These are phyloP conservation scores for Tychaedon coryphoeus DNA, from an alignment of 2,113 vertebrate genomes.

Conservation along the genomic window DNA sequence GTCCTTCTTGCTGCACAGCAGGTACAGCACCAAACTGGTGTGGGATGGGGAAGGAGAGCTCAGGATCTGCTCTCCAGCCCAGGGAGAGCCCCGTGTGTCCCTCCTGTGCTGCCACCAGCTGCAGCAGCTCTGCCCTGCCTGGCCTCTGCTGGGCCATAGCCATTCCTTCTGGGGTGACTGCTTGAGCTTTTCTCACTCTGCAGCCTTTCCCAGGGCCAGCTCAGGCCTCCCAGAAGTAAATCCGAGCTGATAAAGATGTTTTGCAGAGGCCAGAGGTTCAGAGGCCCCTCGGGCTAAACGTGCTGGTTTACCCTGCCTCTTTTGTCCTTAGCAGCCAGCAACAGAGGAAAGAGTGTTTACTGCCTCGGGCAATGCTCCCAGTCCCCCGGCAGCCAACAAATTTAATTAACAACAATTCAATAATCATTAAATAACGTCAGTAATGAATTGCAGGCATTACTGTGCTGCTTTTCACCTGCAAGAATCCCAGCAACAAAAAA, in stretches of 20 bases:
- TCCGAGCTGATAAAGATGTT: neutral
- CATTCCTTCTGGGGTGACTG: neutral
- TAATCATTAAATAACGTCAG: neutral
- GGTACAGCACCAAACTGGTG: rapidly evolving
- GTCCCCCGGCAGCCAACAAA: neutral
- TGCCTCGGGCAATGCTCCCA: neutral
- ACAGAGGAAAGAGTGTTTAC: neutral
- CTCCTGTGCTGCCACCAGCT: neutral
- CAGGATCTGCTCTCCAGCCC: rapidly evolving
- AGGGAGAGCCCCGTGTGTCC: neutral
- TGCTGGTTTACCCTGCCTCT: neutral
- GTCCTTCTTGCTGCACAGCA: neutral
- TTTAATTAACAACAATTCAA: neutral
- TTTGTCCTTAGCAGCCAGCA: neutral
- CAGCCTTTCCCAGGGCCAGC: neutral
- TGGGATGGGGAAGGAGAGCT: neutral
- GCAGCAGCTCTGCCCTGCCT: neutral
- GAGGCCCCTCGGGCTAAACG: neutral
- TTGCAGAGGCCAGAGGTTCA: neutral
- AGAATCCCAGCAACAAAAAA: neutral
- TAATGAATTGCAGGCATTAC: neutral
- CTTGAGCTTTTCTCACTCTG: neutral
- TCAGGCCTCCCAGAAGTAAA: neutral
- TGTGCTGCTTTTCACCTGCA: neutral
- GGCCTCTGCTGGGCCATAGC: neutral